Evolutionary conservation across 2,113 vertebrate genomes (phyloP).

Genomic region (human): GRCh38 chr11:79757001-79757500

Average conservation of each 20-base stretch:
- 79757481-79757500: not conserved
- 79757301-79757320: not conserved
- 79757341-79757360: too few species aligned
- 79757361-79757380: not conserved
- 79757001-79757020: not conserved
- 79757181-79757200: not conserved
- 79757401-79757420: not conserved
- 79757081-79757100: not conserved
- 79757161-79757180: not conserved
- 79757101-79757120: not conserved
- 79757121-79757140: not conserved
- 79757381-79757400: not conserved
- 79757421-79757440: not conserved
- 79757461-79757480: not conserved
- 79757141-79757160: not conserved
- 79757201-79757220: not conserved
- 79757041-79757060: not conserved
- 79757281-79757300: not conserved
- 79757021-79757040: not conserved
- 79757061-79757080: not conserved
- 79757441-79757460: not conserved
- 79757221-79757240: not conserved
- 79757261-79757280: not conserved
- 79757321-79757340: not conserved
- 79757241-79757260: not conserved